Base-by-base conservation (phyloP, 2,888 invertebrate genomes). In the Chrysina gloriosa region DNA sequence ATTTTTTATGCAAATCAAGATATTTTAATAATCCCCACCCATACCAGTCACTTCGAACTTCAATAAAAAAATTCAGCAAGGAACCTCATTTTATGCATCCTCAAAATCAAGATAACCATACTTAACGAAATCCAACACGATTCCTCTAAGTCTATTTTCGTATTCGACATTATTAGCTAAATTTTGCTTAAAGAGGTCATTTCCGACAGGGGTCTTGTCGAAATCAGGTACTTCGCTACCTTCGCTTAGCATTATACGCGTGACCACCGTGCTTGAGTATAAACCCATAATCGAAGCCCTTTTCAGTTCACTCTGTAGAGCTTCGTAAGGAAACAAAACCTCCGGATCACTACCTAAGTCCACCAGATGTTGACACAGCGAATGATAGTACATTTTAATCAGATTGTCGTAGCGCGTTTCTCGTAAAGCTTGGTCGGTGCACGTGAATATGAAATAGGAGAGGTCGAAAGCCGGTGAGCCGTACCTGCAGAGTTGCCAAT, bases 361-460 rank as follows among this genome's bases (percentile, higher is more conserved):
- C 25, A 42, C 45, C 2, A 79, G 69, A 65, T 68, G 70, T 0
- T 72, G 71, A 3, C 71, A 71, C 14, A 81, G 67, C 0, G 77
- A 72, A 27, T 76, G 63, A 67, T 81, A 74, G 69, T 82, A 82
- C 34, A 74, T 67, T 25, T 75, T 65, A 2, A 82, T 56, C 16
- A 81, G 45, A 4, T 73, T 65, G 16, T 80, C 75, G 42, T 71
- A 81, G 48, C 78, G 69, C 48, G 73, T 50, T 11, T 72, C 65
- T 6, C 81, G 74, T 16, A 78, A 67, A 9, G 75, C 71, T 19
- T 75, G 73, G 9, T 74, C 71, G 9, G 77, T 76, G 65, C 77
- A 77, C 2, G 77, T 77, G 65, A 77, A 80, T 3, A 82, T 63
- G 69, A 79, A 72, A 65, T 81, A 80, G 2, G 76, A 67, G 50